Evolutionary conservation across 2,113 vertebrate species (phyloP), one percentile per base, ranked within the genome.

Genomic region (Rhizomys pruinosus): DNA sequence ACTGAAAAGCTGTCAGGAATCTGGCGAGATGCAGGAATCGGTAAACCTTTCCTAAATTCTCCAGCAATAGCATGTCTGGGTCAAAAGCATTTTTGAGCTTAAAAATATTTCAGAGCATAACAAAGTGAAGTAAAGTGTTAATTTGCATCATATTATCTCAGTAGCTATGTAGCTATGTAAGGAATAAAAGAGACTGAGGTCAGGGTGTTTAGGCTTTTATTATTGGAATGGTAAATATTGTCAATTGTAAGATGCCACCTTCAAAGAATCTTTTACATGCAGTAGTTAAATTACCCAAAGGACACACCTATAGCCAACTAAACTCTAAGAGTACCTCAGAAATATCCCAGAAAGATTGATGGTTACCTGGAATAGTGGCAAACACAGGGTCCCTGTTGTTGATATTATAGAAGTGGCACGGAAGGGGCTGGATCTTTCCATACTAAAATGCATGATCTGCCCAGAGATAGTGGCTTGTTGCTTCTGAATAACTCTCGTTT

Each of bases 311-410:
- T 76, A 90, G 39, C 32, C 81, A 77, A 37, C 85, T 52, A 94
- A 91, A 42, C 86, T 52, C 44, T 66, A 44, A 90, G 78, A 78
- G 55, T 63, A 95, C 66, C 76, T 89, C 39, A 2, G 5, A 91
- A 92, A 92, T 13, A 44, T 90, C 74, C 42, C 63, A 92, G 37
- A 66, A 96, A 93, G 85, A 92, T 11, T 79, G 90, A 89, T 92
- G 44, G 5, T 98, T 98, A 98, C 98, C 98, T 98, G 98, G 82
- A 96, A 97, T 25, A 98, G 97, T 59, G 74, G 94, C 76, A 98
- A 96, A 96, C 94, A 97, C 55, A 97, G 86, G 92, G 89, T 77
- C 97, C 96, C 98, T 20, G 32, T 71, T 96, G 97, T 92, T 92
- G 94, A 95, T 93, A 97, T 97, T 96, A 97, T 92, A 44, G 97